These are phyloP conservation scores for Melitaea athalia DNA, from an alignment of 2,888 invertebrate species.

Conservation along the genomic window DNA sequence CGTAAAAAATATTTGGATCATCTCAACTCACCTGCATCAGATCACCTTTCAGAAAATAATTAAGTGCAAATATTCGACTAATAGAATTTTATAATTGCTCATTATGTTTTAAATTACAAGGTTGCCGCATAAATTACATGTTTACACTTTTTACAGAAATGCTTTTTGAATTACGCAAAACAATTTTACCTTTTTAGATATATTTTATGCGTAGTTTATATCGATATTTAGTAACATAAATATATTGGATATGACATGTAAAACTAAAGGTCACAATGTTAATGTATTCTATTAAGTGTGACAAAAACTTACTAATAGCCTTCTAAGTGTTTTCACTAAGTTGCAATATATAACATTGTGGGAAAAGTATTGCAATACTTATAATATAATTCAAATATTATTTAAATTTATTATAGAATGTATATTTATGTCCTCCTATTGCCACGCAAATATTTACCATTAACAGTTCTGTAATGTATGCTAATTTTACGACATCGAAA, in stretches of 20 bases:
- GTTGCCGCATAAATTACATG: not conserved
- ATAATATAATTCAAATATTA: not conserved
- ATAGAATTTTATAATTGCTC: slow-evolving; percentile 1
- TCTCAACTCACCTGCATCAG: not conserved
- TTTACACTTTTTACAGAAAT: slow-evolving; percentile 1
- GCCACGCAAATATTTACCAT: not conserved
- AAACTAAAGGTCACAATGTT: not conserved
- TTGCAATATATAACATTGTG: too few species aligned
- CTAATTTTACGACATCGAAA: slow-evolving; percentile 43
- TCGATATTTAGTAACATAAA: not conserved
- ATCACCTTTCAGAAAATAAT: not conserved
- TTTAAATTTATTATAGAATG: not conserved
- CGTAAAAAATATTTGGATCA: not conserved
- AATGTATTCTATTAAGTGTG: not conserved
- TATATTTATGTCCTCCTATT: not conserved
- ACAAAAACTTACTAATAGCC: too few species aligned
- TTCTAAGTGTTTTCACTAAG: too few species aligned
- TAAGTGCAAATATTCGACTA: not conserved
- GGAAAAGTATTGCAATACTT: too few species aligned
- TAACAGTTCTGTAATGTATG: slow-evolving; percentile 30
- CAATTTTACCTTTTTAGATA: not conserved
- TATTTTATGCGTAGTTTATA: not conserved
- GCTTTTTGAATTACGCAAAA: not conserved
- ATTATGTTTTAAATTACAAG: not conserved
- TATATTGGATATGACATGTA: too few species aligned